Conservation (phyloP, 2,888 invertebrate genomes). For the Lucinisca nassula region DNA sequence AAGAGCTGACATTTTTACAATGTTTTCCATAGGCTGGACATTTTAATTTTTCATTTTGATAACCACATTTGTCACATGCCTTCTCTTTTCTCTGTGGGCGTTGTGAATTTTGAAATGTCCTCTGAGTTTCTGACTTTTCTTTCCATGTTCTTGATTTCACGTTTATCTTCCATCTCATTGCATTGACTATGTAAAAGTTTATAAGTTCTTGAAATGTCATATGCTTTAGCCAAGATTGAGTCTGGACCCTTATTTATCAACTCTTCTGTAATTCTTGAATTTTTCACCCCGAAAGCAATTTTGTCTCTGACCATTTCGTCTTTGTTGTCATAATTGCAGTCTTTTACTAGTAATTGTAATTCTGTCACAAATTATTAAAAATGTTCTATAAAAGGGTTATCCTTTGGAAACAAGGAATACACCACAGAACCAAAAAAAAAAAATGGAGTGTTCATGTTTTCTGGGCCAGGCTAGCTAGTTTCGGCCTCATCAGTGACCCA, state of each 20-base stretch:
- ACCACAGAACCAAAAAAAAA: no score
- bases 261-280: conserved; percentile 44
- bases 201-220: conserved; percentile 10
- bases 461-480: no score
- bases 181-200: conserved; percentile 49
- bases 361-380: no score
- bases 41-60: conserved; percentile 1
- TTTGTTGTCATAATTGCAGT: not conserved
- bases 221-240: conserved; percentile 28
- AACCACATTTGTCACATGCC: conserved; percentile 15
- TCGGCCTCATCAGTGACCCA: no score
- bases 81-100: not conserved
- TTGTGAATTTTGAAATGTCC: not conserved
- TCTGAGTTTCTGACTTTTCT: not conserved
- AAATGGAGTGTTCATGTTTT: no score
- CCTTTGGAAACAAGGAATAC: no score
- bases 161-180: conserved; percentile 37
- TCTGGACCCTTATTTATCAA: conserved; percentile 8
- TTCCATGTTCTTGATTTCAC: not conserved
- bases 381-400: no score
- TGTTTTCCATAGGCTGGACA: conserved; percentile 48
- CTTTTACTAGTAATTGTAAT: no score
- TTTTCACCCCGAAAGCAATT: conserved; percentile 53
- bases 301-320: conserved; percentile 65
- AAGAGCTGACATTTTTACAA: conserved; percentile 33